A percentile compares a stretch with the other conserved stretches of the same genome.
Evolutionary conservation across 2,113 vertebrate species (phyloP).

Genomic region (Progne subis): DNA sequence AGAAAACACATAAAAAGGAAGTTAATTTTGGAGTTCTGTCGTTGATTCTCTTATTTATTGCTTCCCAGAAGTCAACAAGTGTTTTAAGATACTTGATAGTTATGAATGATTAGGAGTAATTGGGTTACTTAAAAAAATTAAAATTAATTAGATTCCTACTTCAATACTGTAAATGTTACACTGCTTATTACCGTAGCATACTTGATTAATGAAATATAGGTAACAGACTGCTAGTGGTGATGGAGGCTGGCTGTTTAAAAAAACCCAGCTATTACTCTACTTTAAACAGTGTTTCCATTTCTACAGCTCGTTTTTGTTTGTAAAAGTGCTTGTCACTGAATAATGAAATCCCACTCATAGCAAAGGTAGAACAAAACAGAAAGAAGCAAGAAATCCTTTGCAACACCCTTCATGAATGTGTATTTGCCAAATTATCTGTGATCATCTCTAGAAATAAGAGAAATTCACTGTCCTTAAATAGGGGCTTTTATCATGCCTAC

Average conservation of each 20-base stretch:
- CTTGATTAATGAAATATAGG: not conserved
- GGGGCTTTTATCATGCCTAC: not conserved
- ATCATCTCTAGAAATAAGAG: not conserved
- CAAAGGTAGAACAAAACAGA: not conserved
- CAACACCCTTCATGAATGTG: accelerated
- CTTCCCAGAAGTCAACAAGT: not conserved
- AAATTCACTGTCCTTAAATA: not conserved
- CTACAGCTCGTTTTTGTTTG: not conserved
- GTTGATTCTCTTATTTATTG: not conserved
- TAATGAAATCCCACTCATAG: not conserved
- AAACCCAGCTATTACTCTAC: not conserved
- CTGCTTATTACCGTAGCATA: not conserved
- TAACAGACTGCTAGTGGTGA: not conserved
- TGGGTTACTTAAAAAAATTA: not conserved
- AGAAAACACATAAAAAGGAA: not conserved
- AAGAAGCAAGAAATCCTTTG: not conserved
- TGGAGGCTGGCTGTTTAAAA: not conserved
- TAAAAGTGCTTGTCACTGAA: not conserved
- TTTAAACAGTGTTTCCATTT: not conserved
- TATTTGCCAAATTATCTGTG: not conserved
- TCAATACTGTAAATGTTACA: not conserved
- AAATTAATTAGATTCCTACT: not conserved
- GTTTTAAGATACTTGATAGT: not conserved
- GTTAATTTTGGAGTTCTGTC: not conserved
- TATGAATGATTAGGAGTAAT: not conserved